Evolutionary conservation across 2,888 invertebrate genomes (phyloP), one percentile per base, ranked within the genome.

Genomic region (Phortica okadai): DNA sequence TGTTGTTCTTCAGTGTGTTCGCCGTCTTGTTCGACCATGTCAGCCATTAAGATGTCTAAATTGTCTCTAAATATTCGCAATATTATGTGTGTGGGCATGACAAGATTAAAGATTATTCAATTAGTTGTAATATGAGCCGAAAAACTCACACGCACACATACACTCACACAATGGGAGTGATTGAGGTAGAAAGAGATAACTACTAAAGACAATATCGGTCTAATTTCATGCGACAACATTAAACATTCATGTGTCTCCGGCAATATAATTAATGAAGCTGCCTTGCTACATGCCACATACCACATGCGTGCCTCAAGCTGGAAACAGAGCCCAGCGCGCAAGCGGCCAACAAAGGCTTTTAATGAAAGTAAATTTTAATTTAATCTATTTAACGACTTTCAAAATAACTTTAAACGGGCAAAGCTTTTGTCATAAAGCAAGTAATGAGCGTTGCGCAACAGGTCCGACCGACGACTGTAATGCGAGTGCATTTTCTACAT

Each of bases 131-230:
- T 56, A 72, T 72, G 54, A 72, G 70, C 41, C 4, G 16, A n/a
- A 16, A 62, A 21, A 58, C n/a, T 77, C 67, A 45, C 69, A 79
- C 74, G 79, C 77, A 75, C 33, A n/a, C 41, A 14, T 6, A 33
- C 77, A 75, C 33, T 6, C 41, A 14, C 14, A 33, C 81, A 85
- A 78, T 85, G 86, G 84, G 87, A 85, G 83, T 76, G 1, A 21
- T 21, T 21, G 59, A 76, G 80, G 78, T 14, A 66, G 58, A 44
- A 50, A 64, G 33, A 45, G n/a, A 70, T 25, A 7, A 21, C 50
- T 5, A 54, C 42, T 58, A 76, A 64, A 77, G 76, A 79, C 66
- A 70, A 78, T 79, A 72, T 66, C 73, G 56, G 50, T 8, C 14
- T 50, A 50, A 50, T 50, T 50, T 8, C 10, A 50, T 50, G 14